Conservation (phyloP, 2,888 invertebrate species). For the Dolomedes plantarius region DNA sequence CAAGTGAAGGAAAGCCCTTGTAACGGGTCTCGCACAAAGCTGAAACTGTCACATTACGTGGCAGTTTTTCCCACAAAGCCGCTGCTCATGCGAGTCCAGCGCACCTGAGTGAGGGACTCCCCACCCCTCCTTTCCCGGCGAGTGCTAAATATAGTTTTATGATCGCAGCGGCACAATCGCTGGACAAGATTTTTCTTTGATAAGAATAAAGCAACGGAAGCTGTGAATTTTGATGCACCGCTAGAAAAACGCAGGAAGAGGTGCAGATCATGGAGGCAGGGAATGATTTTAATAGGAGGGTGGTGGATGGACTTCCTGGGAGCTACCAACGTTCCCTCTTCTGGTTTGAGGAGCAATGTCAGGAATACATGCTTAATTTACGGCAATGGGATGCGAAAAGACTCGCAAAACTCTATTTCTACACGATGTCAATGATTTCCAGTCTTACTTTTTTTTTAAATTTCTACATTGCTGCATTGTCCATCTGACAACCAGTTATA, state of each 20-base stretch:
- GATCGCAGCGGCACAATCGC: not conserved
- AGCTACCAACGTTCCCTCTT: not conserved
- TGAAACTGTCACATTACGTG: too few species aligned
- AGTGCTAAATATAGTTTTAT: conserved; percentile 51
- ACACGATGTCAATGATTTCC: too few species aligned
- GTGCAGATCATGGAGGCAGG: conserved; percentile 27
- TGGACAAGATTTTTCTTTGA: not conserved
- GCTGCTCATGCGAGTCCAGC: not conserved
- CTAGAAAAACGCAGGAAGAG: conserved; percentile 7
- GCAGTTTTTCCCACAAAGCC: too few species aligned
- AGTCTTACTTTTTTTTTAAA: too few species aligned
- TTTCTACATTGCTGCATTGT: too few species aligned
- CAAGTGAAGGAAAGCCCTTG: too few species aligned
- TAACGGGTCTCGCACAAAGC: too few species aligned
- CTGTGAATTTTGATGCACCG: conserved; percentile 34
- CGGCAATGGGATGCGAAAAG: too few species aligned
- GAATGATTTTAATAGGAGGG: conserved; percentile 14
- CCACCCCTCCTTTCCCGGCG: not conserved
- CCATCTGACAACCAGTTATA: too few species aligned
- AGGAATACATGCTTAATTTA: too few species aligned
- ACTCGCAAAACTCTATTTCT: too few species aligned
- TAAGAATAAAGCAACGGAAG: conserved; percentile 44
- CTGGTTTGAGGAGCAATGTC: too few species aligned
- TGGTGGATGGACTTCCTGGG: conserved; percentile 4
- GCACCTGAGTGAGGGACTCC: conserved; percentile 23